Evolutionary conservation across 2,888 invertebrate genomes (phyloP).

Genomic region (Amblyteles armatorius): DNA sequence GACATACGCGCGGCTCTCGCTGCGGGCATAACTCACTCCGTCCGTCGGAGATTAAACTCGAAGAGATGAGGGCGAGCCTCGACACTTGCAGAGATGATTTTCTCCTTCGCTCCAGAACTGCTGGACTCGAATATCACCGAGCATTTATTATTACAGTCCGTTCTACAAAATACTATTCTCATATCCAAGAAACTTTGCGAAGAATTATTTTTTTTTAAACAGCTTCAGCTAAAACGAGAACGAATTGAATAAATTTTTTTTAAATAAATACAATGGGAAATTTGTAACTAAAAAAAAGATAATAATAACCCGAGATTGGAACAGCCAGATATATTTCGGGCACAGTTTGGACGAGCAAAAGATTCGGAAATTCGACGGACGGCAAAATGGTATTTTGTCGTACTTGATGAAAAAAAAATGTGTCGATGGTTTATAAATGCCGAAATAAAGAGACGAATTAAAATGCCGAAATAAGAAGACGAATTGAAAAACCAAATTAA

Average conservation of each 20-base stretch:
- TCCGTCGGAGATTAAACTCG: conserved; percentile 26
- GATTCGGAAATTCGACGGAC: no score
- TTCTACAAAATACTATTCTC: not conserved
- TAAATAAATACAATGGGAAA: conserved; percentile 3
- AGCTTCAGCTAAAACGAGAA: conserved; percentile 5
- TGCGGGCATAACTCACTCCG: conserved; percentile 70
- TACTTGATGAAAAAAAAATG: not conserved
- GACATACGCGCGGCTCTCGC: conserved; percentile 37
- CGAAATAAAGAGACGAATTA: not conserved
- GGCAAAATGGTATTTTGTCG: no score
- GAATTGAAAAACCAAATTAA: not conserved
- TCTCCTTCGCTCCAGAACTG: conserved; percentile 4
- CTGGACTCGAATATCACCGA: not conserved
- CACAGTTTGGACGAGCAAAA: no score
- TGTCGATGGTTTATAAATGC: not conserved
- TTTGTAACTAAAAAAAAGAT: conserved; percentile 38
- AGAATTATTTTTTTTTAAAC: conserved; percentile 52
- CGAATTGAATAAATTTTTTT: not conserved
- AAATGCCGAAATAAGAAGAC: not conserved
- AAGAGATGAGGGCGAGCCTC: conserved; percentile 7
- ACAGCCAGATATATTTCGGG: no score
- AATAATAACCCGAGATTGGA: not conserved
- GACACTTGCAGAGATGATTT: conserved; percentile 13
- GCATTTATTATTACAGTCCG: not conserved
- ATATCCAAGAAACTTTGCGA: not conserved